Percentiles rank a stretch among this genome's conserved stretches.
phyloP scores from a whole-genome alignment of 2,113 vertebrate genomes.

The Chionodraco myersi region DNA sequence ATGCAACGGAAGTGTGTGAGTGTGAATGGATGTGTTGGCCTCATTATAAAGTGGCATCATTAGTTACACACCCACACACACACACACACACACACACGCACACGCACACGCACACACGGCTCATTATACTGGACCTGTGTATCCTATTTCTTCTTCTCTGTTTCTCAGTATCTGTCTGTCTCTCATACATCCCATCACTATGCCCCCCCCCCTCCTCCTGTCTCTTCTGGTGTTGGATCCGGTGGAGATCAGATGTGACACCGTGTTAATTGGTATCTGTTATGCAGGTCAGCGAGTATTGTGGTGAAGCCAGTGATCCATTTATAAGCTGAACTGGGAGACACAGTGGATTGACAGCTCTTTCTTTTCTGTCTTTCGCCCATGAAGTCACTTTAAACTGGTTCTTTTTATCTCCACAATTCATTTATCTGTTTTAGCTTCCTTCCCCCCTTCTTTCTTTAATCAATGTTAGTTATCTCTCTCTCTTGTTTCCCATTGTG shows the following conservation, averaged over 20 bases:
- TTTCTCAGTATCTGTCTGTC: background rate
- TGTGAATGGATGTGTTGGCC: slow-evolving; percentile 29
- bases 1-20: slow-evolving; percentile 27
- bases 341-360: slow-evolving; percentile 35
- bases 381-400: slow-evolving; percentile 21
- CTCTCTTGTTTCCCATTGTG: background rate
- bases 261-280: slow-evolving; percentile 60
- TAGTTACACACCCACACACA: slow-evolving; percentile 52
- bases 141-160: background rate
- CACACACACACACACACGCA: background rate
- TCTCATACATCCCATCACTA: background rate
- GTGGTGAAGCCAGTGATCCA: slow-evolving; percentile 49
- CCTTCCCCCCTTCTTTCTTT: background rate
- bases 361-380: slow-evolving; percentile 36
- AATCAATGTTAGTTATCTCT: background rate
- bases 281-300: slow-evolving; percentile 58
- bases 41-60: slow-evolving; percentile 28
- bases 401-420: background rate
- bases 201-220: background rate
- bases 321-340: slow-evolving; percentile 47
- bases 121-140: background rate
- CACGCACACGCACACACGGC: background rate
- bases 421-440: background rate
- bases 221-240: slow-evolving; percentile 18
- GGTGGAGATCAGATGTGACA: slow-evolving; percentile 67